Percentiles rank a stretch among this genome's conserved stretches.
These are phyloP conservation scores for Dolomedes plantarius DNA, from an alignment of 2,888 invertebrate species.

Conservation along the genomic window DNA sequence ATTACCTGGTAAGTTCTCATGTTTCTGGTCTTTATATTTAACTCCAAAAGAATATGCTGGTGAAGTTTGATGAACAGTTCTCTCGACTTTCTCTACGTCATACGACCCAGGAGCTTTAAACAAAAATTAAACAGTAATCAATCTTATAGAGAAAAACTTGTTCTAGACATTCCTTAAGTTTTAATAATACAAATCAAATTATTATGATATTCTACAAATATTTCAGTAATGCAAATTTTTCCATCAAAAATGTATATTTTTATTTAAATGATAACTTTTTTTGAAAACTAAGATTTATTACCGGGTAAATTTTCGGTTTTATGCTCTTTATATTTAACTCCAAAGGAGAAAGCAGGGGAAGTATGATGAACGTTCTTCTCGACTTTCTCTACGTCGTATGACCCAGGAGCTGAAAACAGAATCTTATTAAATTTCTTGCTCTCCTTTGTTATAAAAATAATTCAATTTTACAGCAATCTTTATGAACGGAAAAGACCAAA, in stretches of 20 bases:
- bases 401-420: conserved; percentile 43
- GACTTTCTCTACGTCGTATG: conserved; percentile 51
- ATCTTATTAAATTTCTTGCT: no score
- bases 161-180: no score
- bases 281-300: conserved; percentile 3
- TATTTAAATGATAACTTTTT: no score
- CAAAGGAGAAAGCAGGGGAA: conserved; percentile 87
- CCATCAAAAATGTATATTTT: no score
- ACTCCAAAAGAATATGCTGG: conserved; percentile 85
- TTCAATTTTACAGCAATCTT: no score
- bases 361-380: conserved; percentile 79
- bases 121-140: no score
- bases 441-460: no score
- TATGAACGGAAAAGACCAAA: no score
- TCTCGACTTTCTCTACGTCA: conserved; percentile 82
- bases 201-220: no score
- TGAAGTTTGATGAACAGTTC: conserved; percentile 79
- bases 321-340: conserved; percentile 85
- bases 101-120: conserved; percentile 25
- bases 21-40: conserved; percentile 77
- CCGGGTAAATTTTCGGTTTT: conserved; percentile 76
- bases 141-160: no score
- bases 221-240: no score
- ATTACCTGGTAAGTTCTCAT: conserved; percentile 68
- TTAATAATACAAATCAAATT: no score